A percentile compares a stretch with the other conserved stretches of the same genome.
phyloP scores from a whole-genome alignment of 2,888 invertebrate genomes.

The Eristalinus sepulchralis region DNA sequence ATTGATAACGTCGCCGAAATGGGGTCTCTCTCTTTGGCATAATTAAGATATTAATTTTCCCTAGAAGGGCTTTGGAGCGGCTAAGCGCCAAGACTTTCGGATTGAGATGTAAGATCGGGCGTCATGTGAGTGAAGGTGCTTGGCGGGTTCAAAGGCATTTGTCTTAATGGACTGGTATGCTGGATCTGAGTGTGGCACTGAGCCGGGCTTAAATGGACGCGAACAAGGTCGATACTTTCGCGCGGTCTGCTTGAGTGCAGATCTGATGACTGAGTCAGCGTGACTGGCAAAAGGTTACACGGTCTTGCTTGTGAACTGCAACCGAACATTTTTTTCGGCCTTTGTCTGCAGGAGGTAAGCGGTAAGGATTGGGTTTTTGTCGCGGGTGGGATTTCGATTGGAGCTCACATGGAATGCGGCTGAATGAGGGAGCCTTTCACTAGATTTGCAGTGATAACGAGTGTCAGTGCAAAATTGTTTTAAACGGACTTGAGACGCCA shows the following conservation, averaged over 20 bases:
- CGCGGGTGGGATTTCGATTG: neutral
- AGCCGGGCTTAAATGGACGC: neutral
- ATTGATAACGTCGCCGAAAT: conserved; percentile 19
- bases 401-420: too few relatives aligned
- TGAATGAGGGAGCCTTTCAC: neutral
- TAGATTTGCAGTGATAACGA: neutral
- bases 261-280: neutral
- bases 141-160: neutral
- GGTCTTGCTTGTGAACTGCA: neutral
- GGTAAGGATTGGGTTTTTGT: neutral
- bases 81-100: neutral
- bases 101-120: neutral
- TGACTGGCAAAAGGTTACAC: neutral
- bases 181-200: neutral
- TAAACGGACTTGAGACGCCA: too few relatives aligned
- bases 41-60: conserved; percentile 29
- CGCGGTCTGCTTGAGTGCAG: neutral
- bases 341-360: neutral
- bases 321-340: neutral
- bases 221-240: neutral
- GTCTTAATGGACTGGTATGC: neutral
- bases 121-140: neutral
- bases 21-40: neutral
- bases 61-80: neutral
- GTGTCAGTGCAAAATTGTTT: neutral